Conservation (phyloP, 2,888 invertebrate species). For the Biston stratarius region DNA sequence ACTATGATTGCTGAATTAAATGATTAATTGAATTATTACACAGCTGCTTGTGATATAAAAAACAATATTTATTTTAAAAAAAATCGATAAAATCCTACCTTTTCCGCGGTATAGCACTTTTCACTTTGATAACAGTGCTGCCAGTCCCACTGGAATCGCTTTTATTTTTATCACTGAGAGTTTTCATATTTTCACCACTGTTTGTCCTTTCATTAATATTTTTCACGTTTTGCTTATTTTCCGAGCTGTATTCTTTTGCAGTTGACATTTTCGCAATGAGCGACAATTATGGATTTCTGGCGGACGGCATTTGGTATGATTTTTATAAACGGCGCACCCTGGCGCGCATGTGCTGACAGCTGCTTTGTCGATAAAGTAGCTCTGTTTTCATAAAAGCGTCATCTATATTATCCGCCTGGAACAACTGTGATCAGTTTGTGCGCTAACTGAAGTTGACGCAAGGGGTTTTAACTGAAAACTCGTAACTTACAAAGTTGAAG, state of each 20-base stretch:
- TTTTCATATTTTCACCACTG: constrained; percentile 61
- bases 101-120: constrained; percentile 80
- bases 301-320: constrained; percentile 72
- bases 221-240: constrained; percentile 61
- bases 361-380: constrained; percentile 64
- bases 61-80: constrained; percentile 13
- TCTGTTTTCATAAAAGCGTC: constrained; percentile 49
- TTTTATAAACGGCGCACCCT: constrained; percentile 84
- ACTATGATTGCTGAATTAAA: neutral
- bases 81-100: constrained; percentile 67
- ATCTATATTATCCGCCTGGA: constrained; percentile 47
- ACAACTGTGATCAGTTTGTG: neutral
- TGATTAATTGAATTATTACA: neutral
- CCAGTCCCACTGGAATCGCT: constrained; percentile 51
- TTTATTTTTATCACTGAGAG: constrained; percentile 67
- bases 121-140: constrained; percentile 77
- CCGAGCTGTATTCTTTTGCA: constrained; percentile 58
- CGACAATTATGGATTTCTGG: constrained; percentile 83
- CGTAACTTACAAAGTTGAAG: neutral
- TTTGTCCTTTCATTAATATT: constrained; percentile 52
- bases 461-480: neutral
- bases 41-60: neutral
- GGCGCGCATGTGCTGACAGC: constrained; percentile 78
- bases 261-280: constrained; percentile 77
- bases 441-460: neutral